Percentiles rank a stretch among this genome's conserved stretches.
Evolutionary conservation across 2,888 invertebrate species (phyloP).

Genomic region (Erannis defoliaria): DNA sequence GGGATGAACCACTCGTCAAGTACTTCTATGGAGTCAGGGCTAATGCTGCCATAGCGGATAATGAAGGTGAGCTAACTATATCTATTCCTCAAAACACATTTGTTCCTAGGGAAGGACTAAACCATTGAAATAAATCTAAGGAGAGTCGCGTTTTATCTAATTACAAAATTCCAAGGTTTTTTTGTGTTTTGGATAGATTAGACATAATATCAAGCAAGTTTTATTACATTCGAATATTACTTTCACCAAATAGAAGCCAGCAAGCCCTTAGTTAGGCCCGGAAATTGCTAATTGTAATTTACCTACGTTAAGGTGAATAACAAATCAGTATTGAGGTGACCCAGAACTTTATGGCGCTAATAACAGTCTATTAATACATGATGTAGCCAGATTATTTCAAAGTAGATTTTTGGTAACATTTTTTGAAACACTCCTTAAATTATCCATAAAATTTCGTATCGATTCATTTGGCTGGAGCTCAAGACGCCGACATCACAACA

Average conservation of each 20-base stretch:
- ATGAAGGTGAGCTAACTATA: constrained; percentile 90
- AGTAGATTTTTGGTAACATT: constrained; percentile 9
- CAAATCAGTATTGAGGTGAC: constrained; percentile 45
- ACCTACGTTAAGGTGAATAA: constrained; percentile 43
- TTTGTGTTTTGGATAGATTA: too few relatives aligned
- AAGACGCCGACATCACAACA: not conserved
- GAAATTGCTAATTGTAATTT: constrained; percentile 46
- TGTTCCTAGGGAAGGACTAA: too few relatives aligned
- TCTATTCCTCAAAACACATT: not conserved
- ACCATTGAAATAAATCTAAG: too few relatives aligned
- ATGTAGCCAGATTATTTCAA: constrained; percentile 31
- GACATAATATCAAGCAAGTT: too few relatives aligned
- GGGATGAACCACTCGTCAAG: constrained; percentile 97
- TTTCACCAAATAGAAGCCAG: constrained; percentile 20
- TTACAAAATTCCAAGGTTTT: too few relatives aligned
- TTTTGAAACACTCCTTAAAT: not conserved
- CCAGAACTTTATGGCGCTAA: constrained; percentile 39
- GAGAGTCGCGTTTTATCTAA: too few relatives aligned
- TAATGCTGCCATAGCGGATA: constrained; percentile 97
- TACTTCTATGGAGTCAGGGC: constrained; percentile 98
- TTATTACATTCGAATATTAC: not conserved
- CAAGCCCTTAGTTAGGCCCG: constrained; percentile 35
- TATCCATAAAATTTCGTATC: not conserved
- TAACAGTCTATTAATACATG: constrained; percentile 38
- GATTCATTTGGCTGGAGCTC: not conserved